A percentile compares a stretch with the other conserved stretches of the same genome.
Evolutionary conservation across 2,888 invertebrate species (phyloP).

Genomic region (Hirtodrosophila confusa): DNA sequence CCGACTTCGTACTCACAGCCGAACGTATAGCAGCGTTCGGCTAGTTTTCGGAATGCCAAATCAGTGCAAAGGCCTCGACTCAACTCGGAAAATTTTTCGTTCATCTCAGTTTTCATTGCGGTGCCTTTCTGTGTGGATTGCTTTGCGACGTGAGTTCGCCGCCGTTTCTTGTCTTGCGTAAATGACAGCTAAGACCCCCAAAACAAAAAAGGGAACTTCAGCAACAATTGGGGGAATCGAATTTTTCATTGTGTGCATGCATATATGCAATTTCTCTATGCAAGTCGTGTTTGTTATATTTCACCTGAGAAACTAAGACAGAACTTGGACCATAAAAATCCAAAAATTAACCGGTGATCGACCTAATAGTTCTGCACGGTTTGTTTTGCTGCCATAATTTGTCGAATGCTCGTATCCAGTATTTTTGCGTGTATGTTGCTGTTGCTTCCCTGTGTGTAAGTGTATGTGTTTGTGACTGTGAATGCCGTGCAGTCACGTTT

Average conservation of each 20-base stretch:
- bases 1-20: constrained; percentile 19
- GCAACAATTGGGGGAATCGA: constrained; percentile 39
- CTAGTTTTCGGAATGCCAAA: constrained; percentile 20
- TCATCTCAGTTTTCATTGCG: constrained; percentile 71
- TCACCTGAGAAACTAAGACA: constrained; percentile 28
- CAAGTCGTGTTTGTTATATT: constrained; percentile 54
- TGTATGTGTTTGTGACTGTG: constrained; percentile 34
- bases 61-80: constrained; percentile 46
- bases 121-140: constrained; percentile 68
- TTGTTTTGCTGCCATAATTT: constrained; percentile 49
- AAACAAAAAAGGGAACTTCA: constrained; percentile 32
- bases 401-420: constrained; percentile 23
- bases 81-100: constrained; percentile 32
- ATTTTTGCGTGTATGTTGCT: constrained; percentile 1
- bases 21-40: constrained; percentile 32
- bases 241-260: constrained; percentile 31
- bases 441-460: constrained; percentile 12
- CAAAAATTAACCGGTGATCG: constrained; percentile 42
- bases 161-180: constrained; percentile 27
- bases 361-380: constrained; percentile 33
- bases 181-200: constrained; percentile 20
- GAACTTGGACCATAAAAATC: background rate
- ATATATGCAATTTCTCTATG: constrained; percentile 34
- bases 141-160: constrained; percentile 19
- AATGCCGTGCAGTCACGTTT: constrained; percentile 75